Evolutionary conservation across 2,113 vertebrate species (phyloP).

Genomic region (Aramus guarauna): DNA sequence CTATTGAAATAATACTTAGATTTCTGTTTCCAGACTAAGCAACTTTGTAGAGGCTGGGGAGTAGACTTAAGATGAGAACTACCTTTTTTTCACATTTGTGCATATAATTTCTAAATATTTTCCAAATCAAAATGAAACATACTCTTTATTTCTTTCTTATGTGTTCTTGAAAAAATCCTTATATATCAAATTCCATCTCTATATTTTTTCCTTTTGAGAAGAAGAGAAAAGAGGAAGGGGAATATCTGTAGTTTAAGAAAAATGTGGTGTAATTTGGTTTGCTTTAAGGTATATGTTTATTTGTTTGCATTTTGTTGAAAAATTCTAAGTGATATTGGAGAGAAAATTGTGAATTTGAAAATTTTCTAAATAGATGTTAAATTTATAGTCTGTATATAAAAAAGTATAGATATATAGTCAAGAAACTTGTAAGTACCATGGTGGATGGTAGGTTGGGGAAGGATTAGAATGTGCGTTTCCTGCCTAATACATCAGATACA

Average conservation of each 20-base stretch:
- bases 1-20: neutral
- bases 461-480: neutral
- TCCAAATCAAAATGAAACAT: neutral
- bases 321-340: neutral
- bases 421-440: neutral
- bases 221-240: neutral
- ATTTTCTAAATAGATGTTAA: neutral
- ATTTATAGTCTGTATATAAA: neutral
- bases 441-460: neutral
- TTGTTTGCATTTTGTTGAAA: neutral
- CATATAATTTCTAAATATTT: neutral
- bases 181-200: neutral
- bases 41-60: neutral
- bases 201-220: neutral
- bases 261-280: fast-evolving
- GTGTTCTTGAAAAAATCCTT: neutral
- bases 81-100: neutral
- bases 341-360: neutral
- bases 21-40: neutral
- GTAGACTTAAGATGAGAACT: neutral
- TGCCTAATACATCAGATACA: neutral
- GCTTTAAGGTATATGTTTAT: neutral
- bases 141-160: neutral
- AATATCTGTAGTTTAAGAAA: neutral
- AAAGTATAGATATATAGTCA: neutral